These are phyloP conservation scores for Vanessa tameamea DNA, from an alignment of 1,140 invertebrate genomes.

Conservation along the genomic window DNA sequence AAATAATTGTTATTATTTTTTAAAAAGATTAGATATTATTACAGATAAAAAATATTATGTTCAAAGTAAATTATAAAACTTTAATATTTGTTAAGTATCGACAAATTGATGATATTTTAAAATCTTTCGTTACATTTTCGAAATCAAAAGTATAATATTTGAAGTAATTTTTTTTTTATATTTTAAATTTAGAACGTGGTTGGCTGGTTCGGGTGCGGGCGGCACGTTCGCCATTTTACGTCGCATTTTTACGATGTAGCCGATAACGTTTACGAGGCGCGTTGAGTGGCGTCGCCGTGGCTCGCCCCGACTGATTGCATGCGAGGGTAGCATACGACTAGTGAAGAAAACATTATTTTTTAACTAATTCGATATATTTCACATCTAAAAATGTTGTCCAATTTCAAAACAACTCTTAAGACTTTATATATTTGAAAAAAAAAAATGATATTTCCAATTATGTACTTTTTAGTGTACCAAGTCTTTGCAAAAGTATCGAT, in stretches of 20 bases:
- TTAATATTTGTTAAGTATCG: too few relatives aligned
- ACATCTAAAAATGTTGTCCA: background rate
- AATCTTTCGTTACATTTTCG: too few relatives aligned
- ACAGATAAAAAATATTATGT: too few relatives aligned
- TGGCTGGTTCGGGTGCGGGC: conserved; percentile 28
- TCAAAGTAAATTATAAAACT: too few relatives aligned
- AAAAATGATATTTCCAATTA: too few relatives aligned
- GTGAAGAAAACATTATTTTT: conserved; percentile 38
- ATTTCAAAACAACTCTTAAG: background rate
- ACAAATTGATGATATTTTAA: too few relatives aligned
- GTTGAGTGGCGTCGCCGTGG: conserved; percentile 73
- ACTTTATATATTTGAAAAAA: too few relatives aligned
- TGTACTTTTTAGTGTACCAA: too few relatives aligned
- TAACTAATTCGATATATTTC: conserved; percentile 11
- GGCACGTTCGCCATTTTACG: conserved; percentile 69
- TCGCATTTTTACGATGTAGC: conserved; percentile 74
- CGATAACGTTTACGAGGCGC: conserved; percentile 77
- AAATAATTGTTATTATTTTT: conserved; percentile 5
- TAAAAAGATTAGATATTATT: too few relatives aligned
- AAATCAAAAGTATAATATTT: background rate
- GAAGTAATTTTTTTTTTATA: background rate
- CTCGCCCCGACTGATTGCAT: conserved; percentile 72
- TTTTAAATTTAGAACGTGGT: conserved; percentile 23
- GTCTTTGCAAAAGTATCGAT: too few relatives aligned
- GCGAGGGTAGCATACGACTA: conserved; percentile 54